Evolutionary conservation across 2,888 invertebrate species (phyloP).

Genomic region (Formica aserva): DNA sequence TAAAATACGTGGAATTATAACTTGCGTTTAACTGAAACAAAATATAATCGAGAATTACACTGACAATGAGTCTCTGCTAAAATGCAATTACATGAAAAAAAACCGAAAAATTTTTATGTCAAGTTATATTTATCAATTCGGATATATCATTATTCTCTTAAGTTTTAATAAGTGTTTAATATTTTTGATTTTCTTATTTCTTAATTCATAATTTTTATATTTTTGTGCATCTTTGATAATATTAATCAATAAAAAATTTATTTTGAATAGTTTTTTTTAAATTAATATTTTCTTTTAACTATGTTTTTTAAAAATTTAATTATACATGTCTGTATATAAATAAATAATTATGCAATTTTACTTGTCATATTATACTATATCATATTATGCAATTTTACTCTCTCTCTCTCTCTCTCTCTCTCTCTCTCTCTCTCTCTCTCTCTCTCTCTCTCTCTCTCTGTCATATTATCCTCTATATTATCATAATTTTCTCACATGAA

Average conservation of each 20-base stretch:
- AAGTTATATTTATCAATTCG: background rate
- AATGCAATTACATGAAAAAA: constrained; percentile 1
- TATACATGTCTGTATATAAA: background rate
- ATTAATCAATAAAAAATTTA: background rate
- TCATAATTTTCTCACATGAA: background rate
- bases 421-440: too few relatives aligned
- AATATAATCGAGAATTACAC: background rate
- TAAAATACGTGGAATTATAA: background rate
- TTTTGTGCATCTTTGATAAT: background rate
- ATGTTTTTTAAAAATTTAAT: background rate
- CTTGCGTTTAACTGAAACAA: background rate
- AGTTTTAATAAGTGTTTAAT: background rate
- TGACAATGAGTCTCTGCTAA: background rate
- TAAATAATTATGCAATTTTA: background rate
- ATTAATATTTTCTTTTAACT: background rate
- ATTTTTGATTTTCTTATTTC: background rate
- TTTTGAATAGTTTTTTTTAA: background rate
- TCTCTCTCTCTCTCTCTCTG: too few relatives aligned
- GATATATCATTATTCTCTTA: background rate
- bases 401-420: too few relatives aligned
- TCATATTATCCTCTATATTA: background rate
- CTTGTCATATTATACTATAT: too few relatives aligned
- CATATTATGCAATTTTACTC: too few relatives aligned
- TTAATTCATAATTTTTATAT: background rate
- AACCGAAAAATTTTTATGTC: background rate